Evolutionary conservation across 2,888 invertebrate species (phyloP).

Genomic region (Andrena chrysosceles): DNA sequence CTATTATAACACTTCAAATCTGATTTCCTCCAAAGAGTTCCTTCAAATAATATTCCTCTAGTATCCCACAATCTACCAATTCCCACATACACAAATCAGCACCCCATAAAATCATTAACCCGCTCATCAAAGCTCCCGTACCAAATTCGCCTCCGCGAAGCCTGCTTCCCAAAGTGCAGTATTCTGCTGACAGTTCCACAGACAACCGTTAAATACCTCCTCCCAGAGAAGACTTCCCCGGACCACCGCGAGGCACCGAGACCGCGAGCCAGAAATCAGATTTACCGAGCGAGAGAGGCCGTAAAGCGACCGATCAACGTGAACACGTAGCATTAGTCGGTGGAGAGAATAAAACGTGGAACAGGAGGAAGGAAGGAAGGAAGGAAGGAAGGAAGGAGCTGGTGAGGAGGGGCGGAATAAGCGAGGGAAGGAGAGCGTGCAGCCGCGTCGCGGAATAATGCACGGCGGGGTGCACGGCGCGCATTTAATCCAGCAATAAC

Average conservation of each 20-base stretch:
- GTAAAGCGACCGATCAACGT: conserved; percentile 23
- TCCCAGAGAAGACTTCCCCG: too few species aligned
- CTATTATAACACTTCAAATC: too few species aligned
- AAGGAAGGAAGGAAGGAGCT: background rate
- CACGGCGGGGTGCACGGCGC: conserved; percentile 72
- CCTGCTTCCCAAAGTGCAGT: too few species aligned
- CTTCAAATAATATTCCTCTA: too few species aligned
- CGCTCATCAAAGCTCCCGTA: too few species aligned
- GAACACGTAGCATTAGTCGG: conserved; percentile 40
- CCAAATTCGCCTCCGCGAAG: too few species aligned
- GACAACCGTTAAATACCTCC: background rate
- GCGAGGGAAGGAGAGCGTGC: conserved; percentile 26
- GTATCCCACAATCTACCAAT: too few species aligned
- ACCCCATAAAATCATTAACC: too few species aligned
- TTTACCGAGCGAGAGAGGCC: background rate
- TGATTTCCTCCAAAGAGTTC: too few species aligned
- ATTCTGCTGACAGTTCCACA: background rate
- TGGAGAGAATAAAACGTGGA: conserved; percentile 10
- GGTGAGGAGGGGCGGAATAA: conserved; percentile 8
- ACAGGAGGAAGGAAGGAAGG: background rate
- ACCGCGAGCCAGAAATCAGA: conserved; percentile 5
- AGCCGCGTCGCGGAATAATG: conserved; percentile 68
- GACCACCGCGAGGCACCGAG: background rate
- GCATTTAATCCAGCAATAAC: conserved; percentile 80
- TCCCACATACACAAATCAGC: too few species aligned